Base-by-base conservation (phyloP, 1,140 invertebrate species). In the Bombus waltoni region DNA sequence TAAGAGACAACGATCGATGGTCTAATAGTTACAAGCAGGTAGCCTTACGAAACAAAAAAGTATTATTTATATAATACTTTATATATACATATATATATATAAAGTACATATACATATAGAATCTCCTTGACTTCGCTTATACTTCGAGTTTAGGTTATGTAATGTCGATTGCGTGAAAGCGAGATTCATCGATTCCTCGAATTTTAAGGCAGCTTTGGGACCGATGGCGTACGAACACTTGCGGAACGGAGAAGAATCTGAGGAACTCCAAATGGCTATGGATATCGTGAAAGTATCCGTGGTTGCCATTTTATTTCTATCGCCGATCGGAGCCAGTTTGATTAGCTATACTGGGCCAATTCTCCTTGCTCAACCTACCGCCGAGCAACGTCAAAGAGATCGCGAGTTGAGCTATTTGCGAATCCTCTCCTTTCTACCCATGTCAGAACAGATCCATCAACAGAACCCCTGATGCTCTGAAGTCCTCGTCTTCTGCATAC, bases 201-300 rank as follows among this genome's bases (percentile, higher is more conserved):
- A 71, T 70, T 73, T 86, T 62, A 42, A 95, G 94, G 94, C 94
- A 32, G 94, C 93, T 11, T 76, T 95, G 25, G 94, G 92, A 25
- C 94, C 94, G 28, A 93, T 94, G 90, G 90, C 93, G 0, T 91
- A 91, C 25, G 93, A 95, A 81, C 91, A 91, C 3, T 91, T 93
- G 1, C 65, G 81, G 53, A 70, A 85, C 32, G 83, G 88, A 25
- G 80, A 85, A 3, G 13, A 32, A 3, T 22, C 13, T 68, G 62
- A 85, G 68, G 73, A 68, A 87, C 88, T 94, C 47, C 88, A 92
- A 66, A 32, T 94, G 38, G 94, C 94, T 32, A 83, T 91, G 10
- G 94, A 95, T 65, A 65, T 95, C 10, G 87, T 94, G 1, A 91
- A 88, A 81, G 81, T 95, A 82, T 94, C 94, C 32, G 91, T 94